These are phyloP conservation scores for Pseudococcus viburni DNA, from an alignment of 2,888 invertebrate genomes.

Conservation along the genomic window DNA sequence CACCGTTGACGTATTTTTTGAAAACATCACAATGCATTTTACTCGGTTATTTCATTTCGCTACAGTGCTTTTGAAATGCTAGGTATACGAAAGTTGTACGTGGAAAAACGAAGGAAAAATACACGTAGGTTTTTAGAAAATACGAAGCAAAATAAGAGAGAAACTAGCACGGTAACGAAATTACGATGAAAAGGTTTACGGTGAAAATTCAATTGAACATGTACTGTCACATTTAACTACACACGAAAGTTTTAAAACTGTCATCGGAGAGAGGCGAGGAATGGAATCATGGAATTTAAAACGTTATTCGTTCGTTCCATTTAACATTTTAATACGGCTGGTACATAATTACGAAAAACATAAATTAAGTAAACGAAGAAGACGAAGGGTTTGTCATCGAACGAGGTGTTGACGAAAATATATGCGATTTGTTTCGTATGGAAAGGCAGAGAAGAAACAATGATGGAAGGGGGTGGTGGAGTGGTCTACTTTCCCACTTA, in stretches of 20 bases:
- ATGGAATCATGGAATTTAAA: neutral
- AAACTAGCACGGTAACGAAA: neutral
- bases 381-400: neutral
- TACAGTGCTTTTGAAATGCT: no score
- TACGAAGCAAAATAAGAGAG: neutral
- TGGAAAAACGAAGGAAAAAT: no score
- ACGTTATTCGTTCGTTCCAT: neutral
- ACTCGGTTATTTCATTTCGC: no score
- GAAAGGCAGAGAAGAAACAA: no score
- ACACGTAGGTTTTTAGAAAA: no score
- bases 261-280: neutral
- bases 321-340: conserved; percentile 1
- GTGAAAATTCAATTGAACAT: conserved; percentile 2
- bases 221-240: conserved; percentile 7
- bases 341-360: neutral
- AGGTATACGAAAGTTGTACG: no score
- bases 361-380: neutral
- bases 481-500: no score
- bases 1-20: neutral
- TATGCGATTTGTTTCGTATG: neutral
- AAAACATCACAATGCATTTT: no score
- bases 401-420: neutral
- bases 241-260: conserved; percentile 10
- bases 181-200: conserved; percentile 27
- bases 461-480: no score